These are phyloP conservation scores for Bursaphelenchus okinawaensis DNA, from an alignment of 2,888 invertebrate genomes.

Conservation along the genomic window DNA sequence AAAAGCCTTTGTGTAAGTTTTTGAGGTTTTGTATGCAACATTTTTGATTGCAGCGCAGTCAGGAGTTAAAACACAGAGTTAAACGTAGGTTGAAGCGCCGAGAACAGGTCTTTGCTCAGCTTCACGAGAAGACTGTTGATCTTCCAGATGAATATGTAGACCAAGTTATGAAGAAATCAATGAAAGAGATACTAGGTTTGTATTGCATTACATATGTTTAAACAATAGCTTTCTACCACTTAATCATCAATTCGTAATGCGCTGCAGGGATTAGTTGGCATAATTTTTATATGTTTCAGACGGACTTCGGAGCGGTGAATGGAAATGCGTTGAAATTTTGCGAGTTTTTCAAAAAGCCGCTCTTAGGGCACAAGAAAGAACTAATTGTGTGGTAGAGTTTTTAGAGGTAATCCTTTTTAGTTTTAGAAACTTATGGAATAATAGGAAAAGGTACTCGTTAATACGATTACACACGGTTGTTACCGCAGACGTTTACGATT, in stretches of 20 bases:
- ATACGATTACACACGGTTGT: too few species aligned
- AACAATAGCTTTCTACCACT: neutral
- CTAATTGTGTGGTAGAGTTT: conserved; percentile 43
- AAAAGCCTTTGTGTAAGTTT: neutral
- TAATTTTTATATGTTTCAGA: conserved; percentile 22
- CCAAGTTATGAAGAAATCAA: neutral
- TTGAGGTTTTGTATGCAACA: neutral
- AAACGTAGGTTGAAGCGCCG: neutral
- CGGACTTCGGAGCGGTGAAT: conserved; percentile 31
- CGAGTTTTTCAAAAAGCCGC: conserved; percentile 36
- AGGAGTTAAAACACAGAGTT: neutral
- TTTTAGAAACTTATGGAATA: too few species aligned
- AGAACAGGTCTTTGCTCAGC: neutral
- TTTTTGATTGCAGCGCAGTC: neutral
- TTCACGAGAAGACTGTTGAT: neutral
- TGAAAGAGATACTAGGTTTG: neutral
- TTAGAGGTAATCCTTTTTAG: conserved; percentile 37
- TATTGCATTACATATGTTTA: too few species aligned
- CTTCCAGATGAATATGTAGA: neutral
- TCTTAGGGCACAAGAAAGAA: conserved; percentile 38
- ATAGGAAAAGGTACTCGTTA: too few species aligned
- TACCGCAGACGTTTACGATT: too few species aligned
- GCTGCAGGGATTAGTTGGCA: neutral
- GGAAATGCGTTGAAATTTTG: conserved; percentile 35
- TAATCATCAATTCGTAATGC: neutral